These are phyloP conservation scores for Actinemys pallida DNA, from an alignment of 2,113 vertebrate species.

Conservation along the genomic window DNA sequence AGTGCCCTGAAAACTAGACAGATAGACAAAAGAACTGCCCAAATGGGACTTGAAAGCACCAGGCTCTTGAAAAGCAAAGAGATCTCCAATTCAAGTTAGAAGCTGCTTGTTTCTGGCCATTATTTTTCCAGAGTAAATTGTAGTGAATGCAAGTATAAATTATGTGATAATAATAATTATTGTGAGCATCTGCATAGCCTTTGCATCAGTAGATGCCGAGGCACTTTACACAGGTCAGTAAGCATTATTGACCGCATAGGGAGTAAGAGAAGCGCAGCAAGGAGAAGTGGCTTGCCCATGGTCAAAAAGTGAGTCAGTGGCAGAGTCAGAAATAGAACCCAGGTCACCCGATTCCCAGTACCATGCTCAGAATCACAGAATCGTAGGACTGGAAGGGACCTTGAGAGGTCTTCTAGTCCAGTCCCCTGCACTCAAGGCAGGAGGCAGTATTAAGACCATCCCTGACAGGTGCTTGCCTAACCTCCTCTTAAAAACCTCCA, in stretches of 20 bases:
- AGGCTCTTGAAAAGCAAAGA: rapidly evolving
- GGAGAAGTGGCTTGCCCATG: not conserved
- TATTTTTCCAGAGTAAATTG: not conserved
- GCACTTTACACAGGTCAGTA: not conserved
- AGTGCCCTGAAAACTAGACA: rapidly evolving
- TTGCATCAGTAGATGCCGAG: not conserved
- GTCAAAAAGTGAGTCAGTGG: not conserved
- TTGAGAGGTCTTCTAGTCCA: too few species aligned
- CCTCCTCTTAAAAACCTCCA: too few species aligned
- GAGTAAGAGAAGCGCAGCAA: not conserved
- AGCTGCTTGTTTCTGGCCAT: not conserved
- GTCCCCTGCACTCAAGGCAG: too few species aligned
- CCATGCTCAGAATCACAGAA: not conserved
- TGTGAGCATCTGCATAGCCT: slow-evolving; percentile 26
- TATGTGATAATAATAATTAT: not conserved
- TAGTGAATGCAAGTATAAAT: not conserved
- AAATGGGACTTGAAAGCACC: not conserved
- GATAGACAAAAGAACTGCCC: rapidly evolving
- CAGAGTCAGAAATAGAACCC: slow-evolving; percentile 34
- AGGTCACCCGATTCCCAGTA: slow-evolving; percentile 29
- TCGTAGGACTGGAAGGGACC: too few species aligned
- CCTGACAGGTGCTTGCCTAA: too few species aligned
- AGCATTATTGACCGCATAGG: not conserved
- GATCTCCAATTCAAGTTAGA: not conserved
- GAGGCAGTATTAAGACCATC: too few species aligned